A percentile compares a stretch with the other conserved stretches of the same genome.
Evolutionary conservation across 2,888 invertebrate species (phyloP).

Genomic region (Hoplodrina ambigua): DNA sequence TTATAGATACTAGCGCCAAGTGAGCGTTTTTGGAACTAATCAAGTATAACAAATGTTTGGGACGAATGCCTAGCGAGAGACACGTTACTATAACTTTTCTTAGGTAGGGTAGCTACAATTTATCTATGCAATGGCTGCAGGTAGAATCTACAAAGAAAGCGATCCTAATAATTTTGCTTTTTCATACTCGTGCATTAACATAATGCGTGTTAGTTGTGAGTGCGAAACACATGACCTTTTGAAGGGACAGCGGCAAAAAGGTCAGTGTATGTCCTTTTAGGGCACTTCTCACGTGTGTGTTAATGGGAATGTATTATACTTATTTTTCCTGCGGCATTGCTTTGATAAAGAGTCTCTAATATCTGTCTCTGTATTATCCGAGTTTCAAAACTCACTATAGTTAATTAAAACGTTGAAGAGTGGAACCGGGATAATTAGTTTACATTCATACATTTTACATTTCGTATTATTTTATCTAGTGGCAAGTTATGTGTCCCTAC

Average conservation of each 20-base stretch:
- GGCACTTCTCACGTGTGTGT: constrained; percentile 18
- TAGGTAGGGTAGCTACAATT: not conserved
- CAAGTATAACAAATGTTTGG: not conserved
- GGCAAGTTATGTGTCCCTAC: not conserved
- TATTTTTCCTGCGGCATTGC: constrained; percentile 1
- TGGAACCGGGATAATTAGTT: too few relatives aligned
- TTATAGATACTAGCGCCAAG: not conserved
- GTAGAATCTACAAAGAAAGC: constrained; percentile 18
- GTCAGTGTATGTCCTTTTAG: constrained; percentile 44
- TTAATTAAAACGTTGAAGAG: too few relatives aligned
- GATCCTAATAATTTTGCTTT: constrained; percentile 32
- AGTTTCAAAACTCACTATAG: not conserved
- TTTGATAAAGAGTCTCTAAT: not conserved
- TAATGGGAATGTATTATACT: constrained; percentile 32
- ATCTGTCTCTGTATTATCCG: not conserved
- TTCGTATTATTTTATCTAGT: not conserved
- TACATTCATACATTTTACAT: not conserved
- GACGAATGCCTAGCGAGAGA: not conserved
- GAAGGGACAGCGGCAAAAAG: constrained; percentile 46
- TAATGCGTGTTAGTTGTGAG: constrained; percentile 38
- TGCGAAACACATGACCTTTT: constrained; percentile 35
- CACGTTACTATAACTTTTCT: too few relatives aligned
- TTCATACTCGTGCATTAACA: constrained; percentile 25
- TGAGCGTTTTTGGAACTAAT: constrained; percentile 2
- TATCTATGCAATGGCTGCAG: not conserved